Conservation (phyloP, 2,113 vertebrate species). For the Lutjanus erythropterus region DNA sequence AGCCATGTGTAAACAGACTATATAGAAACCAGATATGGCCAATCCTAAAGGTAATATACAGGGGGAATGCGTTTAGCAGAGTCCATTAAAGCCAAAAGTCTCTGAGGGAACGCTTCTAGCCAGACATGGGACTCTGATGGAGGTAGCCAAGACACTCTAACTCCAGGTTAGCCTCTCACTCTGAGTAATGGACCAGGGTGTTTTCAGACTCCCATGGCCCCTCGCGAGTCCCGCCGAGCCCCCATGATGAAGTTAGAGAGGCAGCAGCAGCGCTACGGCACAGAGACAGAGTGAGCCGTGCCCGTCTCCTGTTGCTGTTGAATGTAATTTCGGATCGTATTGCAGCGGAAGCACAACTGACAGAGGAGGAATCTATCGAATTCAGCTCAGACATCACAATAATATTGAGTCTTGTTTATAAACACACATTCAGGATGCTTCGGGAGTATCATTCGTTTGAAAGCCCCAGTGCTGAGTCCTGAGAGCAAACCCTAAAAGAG, state of each 20-base stretch:
- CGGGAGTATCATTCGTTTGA: constrained; percentile 63
- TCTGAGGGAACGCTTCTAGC: constrained; percentile 73
- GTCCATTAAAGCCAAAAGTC: constrained; percentile 84
- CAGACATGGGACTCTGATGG: constrained; percentile 75
- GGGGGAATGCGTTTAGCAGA: constrained; percentile 83
- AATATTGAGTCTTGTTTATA: constrained; percentile 85
- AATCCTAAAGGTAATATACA: constrained; percentile 78
- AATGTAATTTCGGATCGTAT: constrained; percentile 80
- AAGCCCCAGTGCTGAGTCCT: constrained; percentile 34
- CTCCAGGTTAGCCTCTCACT: constrained; percentile 76
- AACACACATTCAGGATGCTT: constrained; percentile 80
- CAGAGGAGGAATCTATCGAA: constrained; percentile 82
- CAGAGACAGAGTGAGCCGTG: constrained; percentile 52
- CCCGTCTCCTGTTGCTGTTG: constrained; percentile 79
- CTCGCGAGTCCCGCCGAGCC: constrained; percentile 60
- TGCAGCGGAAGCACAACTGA: constrained; percentile 80
- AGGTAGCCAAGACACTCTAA: constrained; percentile 75
- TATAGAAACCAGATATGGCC: constrained; percentile 80
- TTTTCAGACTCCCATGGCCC: constrained; percentile 79
- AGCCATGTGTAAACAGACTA: constrained; percentile 66
- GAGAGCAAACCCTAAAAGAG: constrained; percentile 22
- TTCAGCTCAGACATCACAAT: constrained; percentile 83
- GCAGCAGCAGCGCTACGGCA: constrained; percentile 46
- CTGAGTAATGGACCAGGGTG: constrained; percentile 80
- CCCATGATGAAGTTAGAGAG: constrained; percentile 83